Evolutionary conservation across 2,797 vertebrate species (phyloP).

Genomic region (Coreius guichenoti): DNA sequence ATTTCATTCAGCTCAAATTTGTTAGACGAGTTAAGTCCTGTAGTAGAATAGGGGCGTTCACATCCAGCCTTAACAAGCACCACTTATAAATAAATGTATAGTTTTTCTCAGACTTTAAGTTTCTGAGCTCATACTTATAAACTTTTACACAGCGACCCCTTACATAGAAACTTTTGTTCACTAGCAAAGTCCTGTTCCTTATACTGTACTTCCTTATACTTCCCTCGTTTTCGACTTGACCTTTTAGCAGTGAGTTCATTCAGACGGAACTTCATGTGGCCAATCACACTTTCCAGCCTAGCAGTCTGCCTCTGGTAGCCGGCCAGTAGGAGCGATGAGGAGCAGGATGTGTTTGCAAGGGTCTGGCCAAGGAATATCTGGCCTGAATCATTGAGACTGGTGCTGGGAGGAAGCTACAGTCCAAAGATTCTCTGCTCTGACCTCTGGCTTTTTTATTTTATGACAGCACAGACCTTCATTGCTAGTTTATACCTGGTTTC

Average conservation of each 20-base stretch:
- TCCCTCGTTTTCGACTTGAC: neutral
- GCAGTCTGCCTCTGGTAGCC: conserved; percentile 26
- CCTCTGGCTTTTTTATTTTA: conserved; percentile 15
- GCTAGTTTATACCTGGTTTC: conserved; percentile 1
- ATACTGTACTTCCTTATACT: no score
- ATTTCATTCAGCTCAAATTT: neutral
- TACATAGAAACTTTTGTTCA: neutral
- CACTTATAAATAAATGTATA: neutral
- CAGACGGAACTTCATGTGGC: conserved; percentile 2
- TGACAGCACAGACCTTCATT: neutral
- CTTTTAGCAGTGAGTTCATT: conserved; percentile 37
- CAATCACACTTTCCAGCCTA: conserved; percentile 19
- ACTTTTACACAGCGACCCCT: neutral
- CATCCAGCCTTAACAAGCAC: neutral
- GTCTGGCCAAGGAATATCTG: conserved; percentile 6
- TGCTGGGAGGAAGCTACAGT: conserved; percentile 9
- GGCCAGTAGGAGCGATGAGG: conserved; percentile 7
- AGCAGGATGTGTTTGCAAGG: conserved; percentile 19
- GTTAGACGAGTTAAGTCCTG: neutral
- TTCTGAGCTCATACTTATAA: conserved; percentile 19
- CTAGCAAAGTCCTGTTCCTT: neutral
- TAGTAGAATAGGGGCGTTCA: neutral
- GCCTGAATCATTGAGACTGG: conserved; percentile 5
- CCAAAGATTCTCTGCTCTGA: neutral
- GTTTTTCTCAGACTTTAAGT: neutral